Percentiles rank a stretch among this genome's conserved stretches.
Evolutionary conservation across 2,888 invertebrate genomes (phyloP).

Genomic region (Augochlorella aurata): DNA sequence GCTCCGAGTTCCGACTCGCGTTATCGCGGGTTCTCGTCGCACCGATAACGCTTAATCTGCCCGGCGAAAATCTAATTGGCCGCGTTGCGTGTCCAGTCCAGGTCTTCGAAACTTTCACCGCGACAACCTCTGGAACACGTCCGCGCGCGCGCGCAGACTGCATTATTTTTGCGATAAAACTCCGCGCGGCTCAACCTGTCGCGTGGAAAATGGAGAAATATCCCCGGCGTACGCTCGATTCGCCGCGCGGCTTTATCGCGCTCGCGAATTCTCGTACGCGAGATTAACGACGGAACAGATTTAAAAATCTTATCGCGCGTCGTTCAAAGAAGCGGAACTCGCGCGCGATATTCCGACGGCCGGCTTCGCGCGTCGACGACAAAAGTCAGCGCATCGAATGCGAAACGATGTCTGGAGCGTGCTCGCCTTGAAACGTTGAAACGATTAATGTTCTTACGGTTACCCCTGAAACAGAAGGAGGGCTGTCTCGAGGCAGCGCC

Average conservation of each 20-base stretch:
- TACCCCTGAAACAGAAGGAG: neutral
- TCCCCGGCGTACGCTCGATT: neutral
- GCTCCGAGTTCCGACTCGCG: neutral
- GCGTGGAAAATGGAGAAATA: constrained; percentile 1
- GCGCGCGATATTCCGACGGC: too few relatives aligned
- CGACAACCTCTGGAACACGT: neutral
- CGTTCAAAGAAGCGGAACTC: neutral
- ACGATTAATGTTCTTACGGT: neutral
- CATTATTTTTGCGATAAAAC: constrained; percentile 4
- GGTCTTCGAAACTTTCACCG: constrained; percentile 17
- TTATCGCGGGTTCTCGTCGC: constrained; percentile 14
- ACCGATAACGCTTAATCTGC: constrained; percentile 28
- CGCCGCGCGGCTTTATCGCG: neutral
- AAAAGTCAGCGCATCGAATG: too few relatives aligned
- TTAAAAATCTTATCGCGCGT: too few relatives aligned
- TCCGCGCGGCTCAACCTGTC: neutral
- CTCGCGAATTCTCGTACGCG: neutral
- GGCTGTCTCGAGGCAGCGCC: neutral
- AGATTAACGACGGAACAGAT: neutral
- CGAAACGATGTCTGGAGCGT: too few relatives aligned
- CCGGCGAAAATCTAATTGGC: constrained; percentile 25
- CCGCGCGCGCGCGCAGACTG: neutral
- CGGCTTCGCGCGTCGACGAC: too few relatives aligned
- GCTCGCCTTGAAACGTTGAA: too few relatives aligned
- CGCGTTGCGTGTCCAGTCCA: constrained; percentile 17